phyloP scores from a whole-genome alignment of 2,113 vertebrate species.

The Callopanchax toddi region DNA sequence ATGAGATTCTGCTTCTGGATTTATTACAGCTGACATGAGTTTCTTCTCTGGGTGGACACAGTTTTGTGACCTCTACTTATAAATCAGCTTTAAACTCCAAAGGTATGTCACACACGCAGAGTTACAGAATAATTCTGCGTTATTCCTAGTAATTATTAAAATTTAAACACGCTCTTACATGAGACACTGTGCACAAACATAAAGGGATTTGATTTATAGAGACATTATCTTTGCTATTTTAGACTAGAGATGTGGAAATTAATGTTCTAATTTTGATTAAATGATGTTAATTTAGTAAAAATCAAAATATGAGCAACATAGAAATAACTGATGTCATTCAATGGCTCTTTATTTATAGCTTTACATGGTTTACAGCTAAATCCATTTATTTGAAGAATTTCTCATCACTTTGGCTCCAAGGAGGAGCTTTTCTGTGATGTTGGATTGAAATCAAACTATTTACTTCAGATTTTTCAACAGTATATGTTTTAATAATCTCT shows the following conservation, averaged over 20 bases:
- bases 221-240: no score
- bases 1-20: slow-evolving; percentile 62
- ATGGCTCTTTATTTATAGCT: no score
- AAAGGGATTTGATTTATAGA: slow-evolving; percentile 21
- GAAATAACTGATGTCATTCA: no score
- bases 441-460: background rate
- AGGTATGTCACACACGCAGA: slow-evolving; percentile 31
- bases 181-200: slow-evolving; percentile 4
- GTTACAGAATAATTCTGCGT: slow-evolving; percentile 11
- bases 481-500: slow-evolving; percentile 1
- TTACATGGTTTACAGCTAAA: no score
- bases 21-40: slow-evolving; percentile 61
- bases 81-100: slow-evolving; percentile 52
- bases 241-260: no score
- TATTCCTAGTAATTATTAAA: slow-evolving; percentile 27
- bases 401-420: background rate
- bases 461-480: background rate
- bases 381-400: no score
- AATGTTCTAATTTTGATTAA: no score
- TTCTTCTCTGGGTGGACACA: slow-evolving; percentile 53
- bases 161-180: slow-evolving; percentile 17
- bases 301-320: no score
- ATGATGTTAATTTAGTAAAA: no score
- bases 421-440: background rate
- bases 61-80: slow-evolving; percentile 63